These are phyloP conservation scores for Euura saliciscinereae DNA, from an alignment of 1,140 invertebrate species.

Conservation along the genomic window DNA sequence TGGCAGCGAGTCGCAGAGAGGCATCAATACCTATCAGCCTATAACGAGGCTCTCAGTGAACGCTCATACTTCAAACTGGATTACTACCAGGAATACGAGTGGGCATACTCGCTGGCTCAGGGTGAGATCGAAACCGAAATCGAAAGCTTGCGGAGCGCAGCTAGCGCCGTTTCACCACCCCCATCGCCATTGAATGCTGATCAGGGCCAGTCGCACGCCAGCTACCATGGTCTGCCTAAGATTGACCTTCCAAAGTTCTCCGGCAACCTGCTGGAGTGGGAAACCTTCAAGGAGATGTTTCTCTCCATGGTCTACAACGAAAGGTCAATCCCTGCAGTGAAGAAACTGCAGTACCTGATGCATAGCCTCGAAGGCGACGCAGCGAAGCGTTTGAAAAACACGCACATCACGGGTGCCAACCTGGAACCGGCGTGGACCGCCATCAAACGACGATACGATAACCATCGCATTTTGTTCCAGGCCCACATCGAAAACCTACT, in stretches of 20 bases:
- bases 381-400: conserved; percentile 24
- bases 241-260: conserved; percentile 27
- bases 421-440: conserved; percentile 30
- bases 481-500: conserved; percentile 29
- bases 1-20: too few relatives aligned
- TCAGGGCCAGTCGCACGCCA: too few relatives aligned
- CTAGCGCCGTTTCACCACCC: too few relatives aligned
- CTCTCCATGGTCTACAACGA: conserved; percentile 23
- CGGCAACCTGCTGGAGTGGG: conserved; percentile 28
- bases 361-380: conserved; percentile 23
- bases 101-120: too few relatives aligned
- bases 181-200: too few relatives aligned
- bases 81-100: too few relatives aligned
- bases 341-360: conserved; percentile 25
- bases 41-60: too few relatives aligned
- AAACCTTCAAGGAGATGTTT: conserved; percentile 28
- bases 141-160: too few relatives aligned
- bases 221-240: conserved; percentile 14
- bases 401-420: conserved; percentile 27
- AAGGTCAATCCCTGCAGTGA: conserved; percentile 14
- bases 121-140: too few relatives aligned
- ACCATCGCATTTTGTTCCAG: conserved; percentile 27
- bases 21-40: too few relatives aligned
- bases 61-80: too few relatives aligned
- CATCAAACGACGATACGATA: conserved; percentile 27